These are phyloP conservation scores for Alitta virens DNA, from an alignment of 2,888 invertebrate species.

Conservation along the genomic window DNA sequence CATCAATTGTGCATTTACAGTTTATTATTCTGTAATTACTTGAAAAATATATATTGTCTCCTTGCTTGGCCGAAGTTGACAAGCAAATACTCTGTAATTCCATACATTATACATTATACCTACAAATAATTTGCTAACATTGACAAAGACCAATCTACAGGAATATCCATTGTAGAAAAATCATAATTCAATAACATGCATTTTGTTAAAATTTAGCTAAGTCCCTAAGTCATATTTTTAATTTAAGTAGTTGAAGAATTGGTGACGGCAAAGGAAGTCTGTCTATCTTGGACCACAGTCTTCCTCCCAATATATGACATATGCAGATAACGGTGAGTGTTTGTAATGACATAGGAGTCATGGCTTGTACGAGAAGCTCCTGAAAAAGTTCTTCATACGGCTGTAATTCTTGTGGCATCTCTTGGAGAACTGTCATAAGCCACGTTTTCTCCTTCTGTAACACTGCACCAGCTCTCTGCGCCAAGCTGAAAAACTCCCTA, in stretches of 20 bases:
- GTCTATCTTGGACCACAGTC: conserved; percentile 19
- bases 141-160: too few species aligned
- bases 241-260: conserved; percentile 11
- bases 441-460: conserved; percentile 22
- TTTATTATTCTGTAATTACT: too few species aligned
- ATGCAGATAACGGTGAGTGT: conserved; percentile 5
- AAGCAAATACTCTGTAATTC: too few species aligned
- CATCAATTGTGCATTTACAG: too few species aligned
- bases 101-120: too few species aligned
- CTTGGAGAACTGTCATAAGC: conserved; percentile 19
- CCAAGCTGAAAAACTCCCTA: conserved; percentile 16
- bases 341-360: conserved; percentile 16
- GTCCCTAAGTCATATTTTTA: too few species aligned
- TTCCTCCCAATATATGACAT: neutral
- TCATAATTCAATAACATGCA: too few species aligned
- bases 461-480: conserved; percentile 17
- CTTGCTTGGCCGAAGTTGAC: too few species aligned
- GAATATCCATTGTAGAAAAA: too few species aligned
- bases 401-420: conserved; percentile 23
- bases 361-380: conserved; percentile 6
- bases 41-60: too few species aligned
- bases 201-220: too few species aligned
- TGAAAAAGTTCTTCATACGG: conserved; percentile 19
- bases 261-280: conserved; percentile 18
- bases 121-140: too few species aligned